phyloP scores from a whole-genome alignment of 2,797 vertebrate genomes.

The Rhinichthys osculus region DNA sequence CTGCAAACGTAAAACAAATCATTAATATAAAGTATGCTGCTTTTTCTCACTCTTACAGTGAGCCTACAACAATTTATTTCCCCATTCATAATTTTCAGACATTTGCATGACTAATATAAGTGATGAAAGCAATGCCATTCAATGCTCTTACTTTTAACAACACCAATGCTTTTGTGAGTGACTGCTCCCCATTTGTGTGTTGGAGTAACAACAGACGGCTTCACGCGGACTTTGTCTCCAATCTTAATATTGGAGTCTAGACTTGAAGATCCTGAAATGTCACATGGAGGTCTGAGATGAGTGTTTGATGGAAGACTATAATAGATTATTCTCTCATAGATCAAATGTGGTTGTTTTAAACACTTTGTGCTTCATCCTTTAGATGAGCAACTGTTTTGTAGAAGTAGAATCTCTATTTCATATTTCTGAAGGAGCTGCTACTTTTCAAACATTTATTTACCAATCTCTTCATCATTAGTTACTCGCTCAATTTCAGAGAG shows the following conservation, averaged over 20 bases:
- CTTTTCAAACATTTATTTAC: constrained; percentile 22
- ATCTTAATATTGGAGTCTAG: constrained; percentile 1
- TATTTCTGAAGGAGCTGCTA: background rate
- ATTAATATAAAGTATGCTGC: background rate
- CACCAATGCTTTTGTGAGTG: constrained; percentile 40
- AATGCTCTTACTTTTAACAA: constrained; percentile 30
- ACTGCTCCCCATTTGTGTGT: constrained; percentile 52
- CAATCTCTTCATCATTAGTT: constrained; percentile 4
- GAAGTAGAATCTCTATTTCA: background rate
- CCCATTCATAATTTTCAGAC: background rate
- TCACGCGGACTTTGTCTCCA: constrained; percentile 50
- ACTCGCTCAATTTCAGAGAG: constrained; percentile 44
- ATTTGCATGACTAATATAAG: background rate
- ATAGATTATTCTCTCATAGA: background rate
- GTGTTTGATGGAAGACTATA: background rate
- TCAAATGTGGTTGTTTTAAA: background rate
- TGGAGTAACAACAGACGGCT: constrained; percentile 38
- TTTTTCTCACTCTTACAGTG: background rate
- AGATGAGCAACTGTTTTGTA: background rate
- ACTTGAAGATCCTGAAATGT: constrained; percentile 22
- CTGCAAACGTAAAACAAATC: background rate
- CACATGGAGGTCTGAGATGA: background rate
- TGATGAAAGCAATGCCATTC: background rate
- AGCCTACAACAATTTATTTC: background rate
- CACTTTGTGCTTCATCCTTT: background rate